Percentiles rank a stretch among this genome's conserved stretches.
Conservation (phyloP, 2,113 vertebrate genomes). For the Crotalus horridus region DNA sequence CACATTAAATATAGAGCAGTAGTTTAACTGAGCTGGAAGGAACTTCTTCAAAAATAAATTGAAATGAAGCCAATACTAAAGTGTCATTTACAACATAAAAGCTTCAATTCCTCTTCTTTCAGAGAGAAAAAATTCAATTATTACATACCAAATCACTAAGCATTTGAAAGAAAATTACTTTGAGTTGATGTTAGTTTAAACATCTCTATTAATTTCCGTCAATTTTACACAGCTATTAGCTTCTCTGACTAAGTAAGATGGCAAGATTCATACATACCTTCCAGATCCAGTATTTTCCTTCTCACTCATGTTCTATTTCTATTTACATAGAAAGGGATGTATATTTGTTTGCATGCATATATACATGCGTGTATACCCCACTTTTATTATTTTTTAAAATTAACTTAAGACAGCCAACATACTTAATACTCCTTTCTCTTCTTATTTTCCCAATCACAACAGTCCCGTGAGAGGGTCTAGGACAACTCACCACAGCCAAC, state of each 20-base stretch:
- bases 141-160: constrained; percentile 24
- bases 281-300: neutral
- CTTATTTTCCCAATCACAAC: neutral
- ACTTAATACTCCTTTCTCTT: neutral
- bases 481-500: neutral
- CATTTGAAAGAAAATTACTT: constrained; percentile 23
- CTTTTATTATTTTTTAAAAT: neutral
- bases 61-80: constrained; percentile 48
- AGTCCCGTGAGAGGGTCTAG: neutral
- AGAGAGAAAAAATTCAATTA: constrained; percentile 42
- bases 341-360: neutral
- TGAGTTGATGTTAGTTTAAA: constrained; percentile 19
- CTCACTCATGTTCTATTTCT: neutral
- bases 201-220: constrained; percentile 19
- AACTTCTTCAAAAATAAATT: constrained; percentile 49
- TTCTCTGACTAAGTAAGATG: neutral
- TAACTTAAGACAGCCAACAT: neutral
- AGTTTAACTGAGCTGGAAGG: constrained; percentile 43
- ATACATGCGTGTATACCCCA: neutral
- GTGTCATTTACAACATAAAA: constrained; percentile 42
- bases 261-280: neutral
- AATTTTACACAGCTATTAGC: constrained; percentile 1
- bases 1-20: neutral
- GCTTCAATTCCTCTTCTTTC: constrained; percentile 14
- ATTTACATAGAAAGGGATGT: neutral